Evolutionary conservation across 2,113 vertebrate genomes (phyloP).

Genomic region (Vanacampus margaritifer): DNA sequence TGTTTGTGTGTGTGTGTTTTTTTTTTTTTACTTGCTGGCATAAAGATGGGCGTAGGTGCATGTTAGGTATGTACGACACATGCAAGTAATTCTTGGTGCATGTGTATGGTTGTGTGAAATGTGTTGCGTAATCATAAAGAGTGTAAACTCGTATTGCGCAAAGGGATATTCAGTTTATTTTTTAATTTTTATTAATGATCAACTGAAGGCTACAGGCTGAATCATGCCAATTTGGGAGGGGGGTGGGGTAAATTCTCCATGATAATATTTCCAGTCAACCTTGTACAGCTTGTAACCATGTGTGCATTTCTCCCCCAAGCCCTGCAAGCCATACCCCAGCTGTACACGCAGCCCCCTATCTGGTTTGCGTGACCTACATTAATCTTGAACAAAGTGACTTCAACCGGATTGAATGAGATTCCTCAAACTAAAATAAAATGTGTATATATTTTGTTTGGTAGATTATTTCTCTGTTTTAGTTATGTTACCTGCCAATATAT

Average conservation of each 20-base stretch:
- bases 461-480: background rate
- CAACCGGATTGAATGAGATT: background rate
- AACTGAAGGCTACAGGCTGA: background rate
- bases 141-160: background rate
- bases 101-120: background rate
- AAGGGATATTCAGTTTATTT: background rate
- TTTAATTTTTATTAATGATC: background rate
- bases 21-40: too few species aligned
- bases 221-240: background rate
- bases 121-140: background rate
- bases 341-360: constrained; percentile 3
- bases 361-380: background rate
- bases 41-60: too few species aligned
- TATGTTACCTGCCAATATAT: background rate
- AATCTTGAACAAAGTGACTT: background rate
- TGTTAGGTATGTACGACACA: too few species aligned
- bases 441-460: background rate
- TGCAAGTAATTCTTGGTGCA: too few species aligned
- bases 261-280: background rate
- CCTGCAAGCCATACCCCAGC: background rate
- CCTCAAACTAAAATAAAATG: background rate
- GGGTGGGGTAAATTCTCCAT: background rate
- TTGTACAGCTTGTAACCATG: background rate
- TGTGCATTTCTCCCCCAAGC: background rate
- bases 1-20: too few species aligned